phyloP scores from a whole-genome alignment of 2,113 vertebrate species.

The Centropus bengalensis region DNA sequence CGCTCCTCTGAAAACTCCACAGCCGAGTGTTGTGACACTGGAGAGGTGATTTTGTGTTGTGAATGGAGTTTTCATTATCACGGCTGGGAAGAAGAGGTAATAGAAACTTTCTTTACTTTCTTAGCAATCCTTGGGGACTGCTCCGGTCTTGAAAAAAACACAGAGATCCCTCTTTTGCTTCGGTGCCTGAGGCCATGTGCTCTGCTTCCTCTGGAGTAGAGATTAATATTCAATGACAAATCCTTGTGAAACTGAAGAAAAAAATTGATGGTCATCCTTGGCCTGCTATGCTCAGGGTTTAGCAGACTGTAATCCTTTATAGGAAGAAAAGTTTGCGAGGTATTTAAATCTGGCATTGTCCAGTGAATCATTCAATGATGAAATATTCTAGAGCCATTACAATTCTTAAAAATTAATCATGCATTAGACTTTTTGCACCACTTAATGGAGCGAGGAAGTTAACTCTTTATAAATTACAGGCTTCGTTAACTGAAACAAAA shows the following conservation, averaged over 20 bases:
- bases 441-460: not conserved
- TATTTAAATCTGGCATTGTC: not conserved
- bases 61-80: not conserved
- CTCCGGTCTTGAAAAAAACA: not conserved
- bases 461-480: conserved; percentile 17
- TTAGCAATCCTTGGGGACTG: not conserved
- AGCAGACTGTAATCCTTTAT: not conserved
- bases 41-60: not conserved
- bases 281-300: not conserved
- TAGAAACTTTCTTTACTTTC: not conserved
- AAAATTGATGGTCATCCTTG: not conserved
- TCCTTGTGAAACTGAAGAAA: not conserved
- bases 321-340: not conserved
- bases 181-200: not conserved
- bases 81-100: not conserved
- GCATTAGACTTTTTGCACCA: not conserved
- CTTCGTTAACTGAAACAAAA: conserved; percentile 10
- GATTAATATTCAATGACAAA: conserved; percentile 10
- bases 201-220: not conserved
- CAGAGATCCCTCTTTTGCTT: not conserved
- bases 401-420: conserved; percentile 12
- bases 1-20: not conserved
- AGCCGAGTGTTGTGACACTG: accelerated
- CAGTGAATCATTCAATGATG: conserved; percentile 25
- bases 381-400: conserved; percentile 19